Conservation (phyloP, 2,888 invertebrate species). For the Drepana falcataria region DNA sequence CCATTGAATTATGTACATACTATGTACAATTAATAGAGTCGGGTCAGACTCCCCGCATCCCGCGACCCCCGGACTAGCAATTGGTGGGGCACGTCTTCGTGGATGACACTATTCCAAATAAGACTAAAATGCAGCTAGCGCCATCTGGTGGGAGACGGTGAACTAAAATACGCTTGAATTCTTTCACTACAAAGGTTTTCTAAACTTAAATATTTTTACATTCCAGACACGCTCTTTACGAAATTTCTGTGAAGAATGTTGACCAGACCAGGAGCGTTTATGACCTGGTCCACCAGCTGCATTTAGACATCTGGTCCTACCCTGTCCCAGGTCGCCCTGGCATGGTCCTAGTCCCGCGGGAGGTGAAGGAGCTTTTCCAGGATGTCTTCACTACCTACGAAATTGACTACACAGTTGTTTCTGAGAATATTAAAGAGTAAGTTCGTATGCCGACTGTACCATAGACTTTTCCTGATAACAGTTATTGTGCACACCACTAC, state of each 20-base stretch:
- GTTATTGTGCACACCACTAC: neutral
- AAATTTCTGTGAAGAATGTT: conserved; percentile 31
- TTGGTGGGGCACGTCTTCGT: no score
- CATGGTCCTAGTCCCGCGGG: conserved; percentile 38
- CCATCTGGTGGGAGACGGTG: no score
- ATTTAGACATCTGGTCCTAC: conserved; percentile 44
- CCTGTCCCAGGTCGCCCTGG: conserved; percentile 36
- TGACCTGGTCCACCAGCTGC: conserved; percentile 28
- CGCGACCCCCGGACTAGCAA: no score
- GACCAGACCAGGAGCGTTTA: conserved; percentile 36
- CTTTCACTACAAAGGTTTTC: no score
- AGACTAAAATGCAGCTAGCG: no score
- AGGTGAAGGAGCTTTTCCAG: conserved; percentile 36
- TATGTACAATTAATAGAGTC: no score
- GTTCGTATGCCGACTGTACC: conserved; percentile 11
- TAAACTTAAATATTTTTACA: neutral
- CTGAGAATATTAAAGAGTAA: conserved; percentile 59
- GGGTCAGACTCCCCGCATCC: no score
- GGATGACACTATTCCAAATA: no score
- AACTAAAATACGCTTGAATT: no score
- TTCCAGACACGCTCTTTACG: conserved; percentile 38
- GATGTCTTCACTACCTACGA: conserved; percentile 33
- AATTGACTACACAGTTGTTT: conserved; percentile 34
- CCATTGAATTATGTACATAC: no score
- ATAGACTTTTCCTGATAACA: neutral